phyloP scores from a whole-genome alignment of 2,113 vertebrate species.

The Hyaena hyaena region DNA sequence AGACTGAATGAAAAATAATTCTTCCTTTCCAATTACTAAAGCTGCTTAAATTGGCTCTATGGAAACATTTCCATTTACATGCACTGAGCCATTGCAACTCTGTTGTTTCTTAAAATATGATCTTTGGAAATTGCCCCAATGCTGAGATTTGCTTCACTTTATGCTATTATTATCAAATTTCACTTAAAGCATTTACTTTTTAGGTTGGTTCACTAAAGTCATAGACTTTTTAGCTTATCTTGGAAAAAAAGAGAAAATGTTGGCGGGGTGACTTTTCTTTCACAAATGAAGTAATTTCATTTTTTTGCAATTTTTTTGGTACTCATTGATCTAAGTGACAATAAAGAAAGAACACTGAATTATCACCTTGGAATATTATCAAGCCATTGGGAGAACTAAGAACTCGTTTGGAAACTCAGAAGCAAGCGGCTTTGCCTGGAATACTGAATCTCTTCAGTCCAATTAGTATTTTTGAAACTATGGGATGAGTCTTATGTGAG shows the following conservation, averaged over 20 bases:
- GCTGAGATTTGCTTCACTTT: conserved; percentile 51
- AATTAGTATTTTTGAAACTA: conserved; percentile 15
- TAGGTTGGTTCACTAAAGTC: conserved; percentile 48
- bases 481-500: background rate
- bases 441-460: background rate
- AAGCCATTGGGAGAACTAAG: background rate
- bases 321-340: background rate
- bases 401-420: background rate
- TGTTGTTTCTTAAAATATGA: conserved; percentile 62
- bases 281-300: background rate
- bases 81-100: background rate
- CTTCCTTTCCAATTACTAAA: conserved; percentile 56
- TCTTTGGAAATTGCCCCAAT: conserved; percentile 59
- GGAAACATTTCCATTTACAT: conserved; percentile 52
- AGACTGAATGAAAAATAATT: conserved; percentile 48
- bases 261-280: background rate
- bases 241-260: background rate
- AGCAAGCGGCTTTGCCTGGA: background rate
- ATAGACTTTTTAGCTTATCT: conserved; percentile 32
- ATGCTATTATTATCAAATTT: conserved; percentile 31
- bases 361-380: background rate
- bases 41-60: conserved; percentile 23
- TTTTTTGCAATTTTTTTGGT: background rate
- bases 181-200: conserved; percentile 48
- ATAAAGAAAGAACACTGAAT: background rate